Percentiles rank a stretch among this genome's conserved stretches.
Evolutionary conservation across 2,797 vertebrate species (phyloP).

Genomic region (Selene dorsalis): DNA sequence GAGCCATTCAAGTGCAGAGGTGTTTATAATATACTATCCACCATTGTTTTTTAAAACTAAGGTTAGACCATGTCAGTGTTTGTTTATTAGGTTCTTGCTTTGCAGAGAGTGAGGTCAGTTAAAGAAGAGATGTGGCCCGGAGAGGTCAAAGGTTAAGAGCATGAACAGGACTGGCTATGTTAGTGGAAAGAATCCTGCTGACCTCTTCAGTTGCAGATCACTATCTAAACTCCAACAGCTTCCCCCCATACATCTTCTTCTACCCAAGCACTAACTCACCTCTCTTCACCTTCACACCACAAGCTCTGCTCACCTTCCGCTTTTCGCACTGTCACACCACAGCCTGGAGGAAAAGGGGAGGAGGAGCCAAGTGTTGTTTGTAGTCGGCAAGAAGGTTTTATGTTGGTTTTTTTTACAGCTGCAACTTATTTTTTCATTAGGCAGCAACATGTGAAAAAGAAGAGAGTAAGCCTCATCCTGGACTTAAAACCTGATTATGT

Average conservation of each 20-base stretch:
- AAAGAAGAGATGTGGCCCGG: constrained; percentile 8
- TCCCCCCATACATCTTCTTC: constrained; percentile 54
- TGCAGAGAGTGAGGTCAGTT: constrained; percentile 7
- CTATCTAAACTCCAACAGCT: constrained; percentile 70
- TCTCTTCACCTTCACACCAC: constrained; percentile 57
- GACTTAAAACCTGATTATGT: neutral
- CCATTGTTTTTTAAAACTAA: too few species aligned
- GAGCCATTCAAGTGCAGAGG: neutral
- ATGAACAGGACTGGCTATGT: constrained; percentile 54
- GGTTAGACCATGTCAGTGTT: too few species aligned
- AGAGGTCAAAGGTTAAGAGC: constrained; percentile 61
- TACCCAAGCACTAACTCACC: constrained; percentile 46
- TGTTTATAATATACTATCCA: too few species aligned
- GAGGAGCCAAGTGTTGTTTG: constrained; percentile 18
- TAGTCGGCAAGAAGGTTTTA: constrained; percentile 16
- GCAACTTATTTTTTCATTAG: neutral
- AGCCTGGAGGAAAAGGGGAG: constrained; percentile 35
- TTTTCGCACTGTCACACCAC: constrained; percentile 47
- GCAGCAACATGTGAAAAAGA: neutral
- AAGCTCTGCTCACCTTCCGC: constrained; percentile 35
- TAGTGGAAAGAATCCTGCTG: constrained; percentile 66
- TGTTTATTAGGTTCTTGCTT: too few species aligned
- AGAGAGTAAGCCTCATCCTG: neutral
- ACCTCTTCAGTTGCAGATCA: constrained; percentile 66
- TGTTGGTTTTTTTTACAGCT: constrained; percentile 26